Evolutionary conservation across 2,113 vertebrate genomes (phyloP).

Genomic region (Mixornis gularis): DNA sequence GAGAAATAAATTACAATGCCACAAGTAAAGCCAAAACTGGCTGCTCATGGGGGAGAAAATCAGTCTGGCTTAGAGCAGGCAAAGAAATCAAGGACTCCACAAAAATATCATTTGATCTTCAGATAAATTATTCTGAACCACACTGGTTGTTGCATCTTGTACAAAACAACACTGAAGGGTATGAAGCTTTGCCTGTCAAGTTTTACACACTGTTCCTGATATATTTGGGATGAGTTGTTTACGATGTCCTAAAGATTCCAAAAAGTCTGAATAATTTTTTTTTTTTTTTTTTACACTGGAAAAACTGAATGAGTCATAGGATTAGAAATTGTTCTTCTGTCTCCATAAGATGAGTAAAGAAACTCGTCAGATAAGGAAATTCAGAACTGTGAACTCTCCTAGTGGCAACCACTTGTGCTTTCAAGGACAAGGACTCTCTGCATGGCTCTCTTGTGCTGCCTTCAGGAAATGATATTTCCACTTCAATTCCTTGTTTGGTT

Average conservation of each 20-base stretch:
- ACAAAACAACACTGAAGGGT: not conserved
- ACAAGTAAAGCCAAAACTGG: not conserved
- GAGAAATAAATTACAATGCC: not conserved
- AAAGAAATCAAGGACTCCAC: fast-evolving
- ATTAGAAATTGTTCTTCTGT: not conserved
- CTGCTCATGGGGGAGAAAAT: not conserved
- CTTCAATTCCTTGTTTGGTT: not conserved
- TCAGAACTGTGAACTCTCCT: not conserved
- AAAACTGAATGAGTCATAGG: not conserved
- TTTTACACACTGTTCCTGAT: not conserved
- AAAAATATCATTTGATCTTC: not conserved
- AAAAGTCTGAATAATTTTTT: not conserved
- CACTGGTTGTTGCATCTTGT: not conserved
- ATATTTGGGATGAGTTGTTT: not conserved
- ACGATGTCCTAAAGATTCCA: not conserved
- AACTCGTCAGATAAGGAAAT: not conserved
- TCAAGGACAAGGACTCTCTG: not conserved
- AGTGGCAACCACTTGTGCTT: not conserved
- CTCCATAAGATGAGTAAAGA: not conserved
- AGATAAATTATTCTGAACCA: not conserved
- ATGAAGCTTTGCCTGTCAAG: not conserved
- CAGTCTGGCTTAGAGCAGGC: not conserved
- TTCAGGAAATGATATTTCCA: not conserved
- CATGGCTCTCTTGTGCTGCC: not conserved
- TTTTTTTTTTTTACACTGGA: no score